Base-by-base conservation (phyloP, 53 echinoderm and acorn worm genomes). In the Luidia sarsii region DNA sequence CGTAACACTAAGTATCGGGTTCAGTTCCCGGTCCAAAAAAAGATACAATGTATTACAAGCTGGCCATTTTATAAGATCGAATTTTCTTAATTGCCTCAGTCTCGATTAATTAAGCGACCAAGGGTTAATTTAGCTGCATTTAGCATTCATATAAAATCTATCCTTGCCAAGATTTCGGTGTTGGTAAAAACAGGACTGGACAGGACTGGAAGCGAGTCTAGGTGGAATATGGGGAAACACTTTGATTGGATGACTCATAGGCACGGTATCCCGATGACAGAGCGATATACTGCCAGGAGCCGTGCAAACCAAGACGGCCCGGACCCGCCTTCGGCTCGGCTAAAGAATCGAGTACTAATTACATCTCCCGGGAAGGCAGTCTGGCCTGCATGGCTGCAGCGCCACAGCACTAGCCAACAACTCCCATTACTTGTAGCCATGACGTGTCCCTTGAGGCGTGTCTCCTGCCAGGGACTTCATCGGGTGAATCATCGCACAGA, bases 401-500 rank as follows among this genome's bases (percentile, higher is more conserved):
- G 41, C 11, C 6, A 41, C 41, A 41, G 39, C 20, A 7, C 28
- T 25, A 57, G 7, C 6, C 7, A 57, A 24, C 27, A 29, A 2
- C 2, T 4, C 25, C 5, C 25, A 4, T 77, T 36, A 32, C 51
- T 70, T 48, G 46, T 56, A 59, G 27, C 77, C 13, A 39, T 45
- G 19, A 35, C 9, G 61, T 45, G 51, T 46, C 77, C 77, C 77
- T 75, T 11, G 32, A 31, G 77, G 74, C 54, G 36, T 20, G 77
- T n/a, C n/a, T n/a, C n/a, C n/a, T n/a, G n/a, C n/a, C n/a, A n/a
- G 60, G 49, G 61, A 46, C 77, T 45, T 14, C 61, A 77, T 21
- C 41, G n/a, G 77, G 48, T 77, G 77, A 77, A 77, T 77, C 77
- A 77, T 61, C 77, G 32, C 39, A 60, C 43, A 77, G 77, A 60